Evolutionary conservation across 2,797 vertebrate species (phyloP).

Genomic region (Sebastes iracundus): DNA sequence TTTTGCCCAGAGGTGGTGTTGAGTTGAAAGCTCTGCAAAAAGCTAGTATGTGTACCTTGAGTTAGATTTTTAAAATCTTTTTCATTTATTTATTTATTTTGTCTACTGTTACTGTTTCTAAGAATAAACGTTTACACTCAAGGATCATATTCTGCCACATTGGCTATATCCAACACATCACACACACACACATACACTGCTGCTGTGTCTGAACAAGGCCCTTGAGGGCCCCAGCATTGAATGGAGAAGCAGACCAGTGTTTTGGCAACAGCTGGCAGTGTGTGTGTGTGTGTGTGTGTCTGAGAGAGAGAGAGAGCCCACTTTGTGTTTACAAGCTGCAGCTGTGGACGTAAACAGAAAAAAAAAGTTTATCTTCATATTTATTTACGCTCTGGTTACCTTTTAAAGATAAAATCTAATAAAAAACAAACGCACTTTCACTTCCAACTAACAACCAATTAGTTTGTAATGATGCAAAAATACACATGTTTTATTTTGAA

Average conservation of each 20-base stretch:
- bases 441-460: neutral
- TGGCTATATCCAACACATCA: neutral
- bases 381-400: neutral
- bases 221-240: slow-evolving; percentile 15
- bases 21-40: neutral
- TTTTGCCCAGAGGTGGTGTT: too few species aligned
- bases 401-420: slow-evolving; percentile 13
- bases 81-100: neutral
- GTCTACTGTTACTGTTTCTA: neutral
- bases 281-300: neutral
- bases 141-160: neutral
- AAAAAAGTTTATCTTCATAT: neutral
- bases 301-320: neutral
- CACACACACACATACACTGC: neutral
- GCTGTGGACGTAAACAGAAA: slow-evolving; percentile 22
- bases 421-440: neutral
- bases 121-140: neutral
- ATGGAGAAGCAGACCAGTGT: slow-evolving; percentile 24
- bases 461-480: neutral
- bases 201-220: slow-evolving; percentile 13
- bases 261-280: slow-evolving; percentile 58
- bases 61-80: too few species aligned
- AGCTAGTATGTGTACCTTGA: neutral
- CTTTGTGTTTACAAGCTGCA: slow-evolving; percentile 8
- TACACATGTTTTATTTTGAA: neutral